phyloP scores from a whole-genome alignment of 2,113 vertebrate genomes.

The Lucifuga dentata region DNA sequence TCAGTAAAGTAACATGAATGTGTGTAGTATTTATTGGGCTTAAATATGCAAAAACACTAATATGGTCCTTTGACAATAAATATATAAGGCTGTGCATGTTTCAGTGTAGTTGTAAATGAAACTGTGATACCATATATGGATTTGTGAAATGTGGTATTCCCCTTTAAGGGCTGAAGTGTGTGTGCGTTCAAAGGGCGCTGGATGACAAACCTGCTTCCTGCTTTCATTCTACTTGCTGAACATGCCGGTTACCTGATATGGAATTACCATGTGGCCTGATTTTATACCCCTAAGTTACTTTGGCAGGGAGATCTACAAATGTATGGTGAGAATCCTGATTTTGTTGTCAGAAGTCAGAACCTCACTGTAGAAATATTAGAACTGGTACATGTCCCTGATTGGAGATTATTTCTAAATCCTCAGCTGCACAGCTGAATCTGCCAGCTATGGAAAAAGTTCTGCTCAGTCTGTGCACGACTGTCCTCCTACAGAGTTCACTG shows the following conservation, averaged over 20 bases:
- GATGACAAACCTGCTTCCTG: background rate
- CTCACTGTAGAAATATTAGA: background rate
- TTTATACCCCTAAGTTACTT: too few species aligned
- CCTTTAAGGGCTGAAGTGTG: background rate
- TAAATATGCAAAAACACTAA: too few species aligned
- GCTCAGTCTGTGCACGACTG: background rate
- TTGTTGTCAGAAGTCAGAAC: too few species aligned
- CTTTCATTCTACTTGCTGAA: slow-evolving; percentile 6
- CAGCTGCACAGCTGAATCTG: background rate
- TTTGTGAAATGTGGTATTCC: background rate
- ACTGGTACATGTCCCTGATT: background rate
- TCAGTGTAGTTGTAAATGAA: slow-evolving; percentile 12
- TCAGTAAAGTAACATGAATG: too few species aligned
- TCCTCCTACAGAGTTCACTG: background rate
- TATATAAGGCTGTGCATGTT: slow-evolving; percentile 14
- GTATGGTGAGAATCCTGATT: too few species aligned
- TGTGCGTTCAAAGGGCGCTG: background rate
- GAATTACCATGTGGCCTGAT: too few species aligned
- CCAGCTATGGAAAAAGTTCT: background rate
- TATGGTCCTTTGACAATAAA: too few species aligned
- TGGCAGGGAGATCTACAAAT: background rate
- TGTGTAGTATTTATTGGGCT: too few species aligned
- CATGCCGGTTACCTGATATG: too few species aligned
- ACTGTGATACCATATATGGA: slow-evolving; percentile 17
- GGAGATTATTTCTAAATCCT: too few species aligned